Base-by-base conservation (phyloP, 2,888 invertebrate genomes). In the Pachydiplax longipennis region DNA sequence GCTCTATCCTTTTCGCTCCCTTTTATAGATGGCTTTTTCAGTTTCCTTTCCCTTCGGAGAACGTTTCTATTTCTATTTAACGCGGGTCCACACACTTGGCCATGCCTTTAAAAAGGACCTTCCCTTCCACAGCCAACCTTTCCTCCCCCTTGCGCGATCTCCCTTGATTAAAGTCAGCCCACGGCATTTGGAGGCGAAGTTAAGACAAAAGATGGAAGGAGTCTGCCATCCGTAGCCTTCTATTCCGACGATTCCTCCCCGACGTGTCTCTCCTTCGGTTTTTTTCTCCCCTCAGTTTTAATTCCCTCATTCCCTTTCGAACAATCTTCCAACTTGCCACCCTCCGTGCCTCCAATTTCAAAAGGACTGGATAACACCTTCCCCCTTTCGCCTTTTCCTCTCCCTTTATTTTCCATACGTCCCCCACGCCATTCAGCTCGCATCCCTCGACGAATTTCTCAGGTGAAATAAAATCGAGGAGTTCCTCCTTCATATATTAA, bases 151-250 rank as follows among this genome's bases (percentile, higher is more conserved):
- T 53, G 18, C 58, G 10, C 35, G 13, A 53, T 25, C 53, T 53
- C 82, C 48, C 58, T 83, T 83, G 83, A 83, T 83, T 83, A 83
- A 83, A 83, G 83, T 83, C 83, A 83, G 83, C 83, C 83, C 35
- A 58, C 31, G 83, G 83, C 73, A 73, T 73, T 73, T 13, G 73
- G 31, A 73, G 65, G 25, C 65, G 65, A 65, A 65, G 65, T 65
- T 65, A 65, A 65, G 73, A 73, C 73, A 73, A 73, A 73, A 31
- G 73, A 73, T 25, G 65, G 65, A 65, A 13, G 65, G 6, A 65
- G 65, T 65, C 65, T 65, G 65, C 65, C 65, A 65, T 65, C 65
- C 65, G 65, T 65, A 65, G 13, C 65, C 65, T 65, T 65, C 65
- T 22, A n/a, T 65, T 65, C 65, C 65, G 12, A n/a, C 65, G 65